Evolutionary conservation across 2,888 invertebrate species (phyloP), one percentile per base, ranked within the genome.

Genomic region (Crocallis elinguaria): DNA sequence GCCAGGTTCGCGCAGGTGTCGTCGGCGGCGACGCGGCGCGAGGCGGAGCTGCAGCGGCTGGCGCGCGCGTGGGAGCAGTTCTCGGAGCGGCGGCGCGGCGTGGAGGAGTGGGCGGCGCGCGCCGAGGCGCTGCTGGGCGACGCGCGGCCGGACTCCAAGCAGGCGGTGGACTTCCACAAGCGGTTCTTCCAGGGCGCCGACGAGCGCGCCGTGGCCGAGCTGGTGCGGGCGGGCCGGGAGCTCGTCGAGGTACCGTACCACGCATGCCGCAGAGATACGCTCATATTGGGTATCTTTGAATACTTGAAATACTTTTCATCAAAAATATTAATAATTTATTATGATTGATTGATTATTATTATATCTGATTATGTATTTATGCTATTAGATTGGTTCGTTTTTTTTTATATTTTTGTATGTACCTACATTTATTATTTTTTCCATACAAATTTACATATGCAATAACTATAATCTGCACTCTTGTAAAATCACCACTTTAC

Each of bases 111-210:
- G 98, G 92, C 98, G 0, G 93, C 95, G 0, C 94, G 95, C 38
- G 98, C 98, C 0, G 96, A 98, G 67, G 94, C 95, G 2, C 84
- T 98, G 29, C 92, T 98, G 12, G 93, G 94, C 0, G 98, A 98
- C 71, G 95, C 94, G 73, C 93, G 95, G 44, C 95, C 95, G 3
- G 97, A 97, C 73, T 95, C 94, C 27, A 95, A 96, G 75, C 95
- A 95, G 66, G 94, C 94, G 0, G 95, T 97, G 1, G 96, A 97
- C 79, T 94, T 95, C 64, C 97, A 97, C 71, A 97, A 97, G 81
- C 93, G 94, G 49, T 97, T 97, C 92, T 98, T 98, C 88, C 96
- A 96, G 67, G 95, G 95, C 55, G 95, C 96, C 0, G 97, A 97
- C 73, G 96, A 97, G 73, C 93, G 94, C 55, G 96, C 97, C 88